Evolutionary conservation across 2,113 vertebrate species (phyloP), one percentile per base, ranked within the genome.

Genomic region (Clarias macrocephalus): DNA sequence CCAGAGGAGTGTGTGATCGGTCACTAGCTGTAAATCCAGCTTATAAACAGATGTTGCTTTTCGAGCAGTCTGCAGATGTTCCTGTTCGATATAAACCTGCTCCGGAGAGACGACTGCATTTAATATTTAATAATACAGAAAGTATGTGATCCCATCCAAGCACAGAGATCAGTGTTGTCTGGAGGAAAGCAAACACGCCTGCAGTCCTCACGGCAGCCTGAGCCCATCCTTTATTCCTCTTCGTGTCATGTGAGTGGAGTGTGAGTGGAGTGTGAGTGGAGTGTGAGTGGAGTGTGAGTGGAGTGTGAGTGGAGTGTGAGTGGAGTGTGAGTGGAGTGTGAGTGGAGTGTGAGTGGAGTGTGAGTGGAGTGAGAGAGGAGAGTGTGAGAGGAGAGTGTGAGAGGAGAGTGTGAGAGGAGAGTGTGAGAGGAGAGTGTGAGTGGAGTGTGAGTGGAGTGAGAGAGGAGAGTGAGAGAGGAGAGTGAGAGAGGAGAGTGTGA

Each of bases 61-160:
- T 5, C 23, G 60, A 63, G 5, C 9, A 12, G n/a, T 33, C 2
- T 70, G 65, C 15, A 21, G 12, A 21, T 37, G 28, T 18, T 73
- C 66, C 25, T 42, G 42, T 59, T 73, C 52, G 68, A 73, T 37
- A 3, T 12, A 59, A 37, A 42, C 54, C 56, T 59, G 66, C 83
- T 37, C 28, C 10, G 28, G 28, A 25, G 75, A 60, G 70, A 62
- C 83, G 60, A 75, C 68, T 62, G 83, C 72, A 52, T 85, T 85
- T 57, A 85, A 85, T 85, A 85, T 85, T 75, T 52, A 23, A 42
- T 85, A 25, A 85, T 85, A 77, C 84, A 77, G 42, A 85, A 85
- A 60, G 84, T n/a, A 65, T 85, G 73, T 25, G 30, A 76, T 25
- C 62, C 30, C 1, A 4, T 59, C 80, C 79, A 63, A 65, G 18